A percentile compares a stretch with the other conserved stretches of the same genome.
These are phyloP conservation scores for Tipula helvola DNA, from an alignment of 2,888 invertebrate genomes.

Conservation along the genomic window DNA sequence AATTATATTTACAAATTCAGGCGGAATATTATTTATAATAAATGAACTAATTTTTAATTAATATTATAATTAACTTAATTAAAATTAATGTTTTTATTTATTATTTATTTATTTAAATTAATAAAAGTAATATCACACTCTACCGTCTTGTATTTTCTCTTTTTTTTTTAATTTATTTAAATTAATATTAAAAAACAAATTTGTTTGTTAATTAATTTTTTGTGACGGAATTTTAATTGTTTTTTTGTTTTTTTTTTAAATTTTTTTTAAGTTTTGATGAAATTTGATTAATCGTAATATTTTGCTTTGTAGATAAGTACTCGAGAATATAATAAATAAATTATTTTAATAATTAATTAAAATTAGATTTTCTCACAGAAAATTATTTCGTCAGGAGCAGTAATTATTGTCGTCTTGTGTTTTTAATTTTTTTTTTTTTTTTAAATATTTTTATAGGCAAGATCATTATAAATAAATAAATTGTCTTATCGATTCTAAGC, in stretches of 20 bases:
- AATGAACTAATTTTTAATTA: neutral
- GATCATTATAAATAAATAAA: neutral
- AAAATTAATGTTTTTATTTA: neutral
- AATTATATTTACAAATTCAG: neutral
- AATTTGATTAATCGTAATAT: slow-evolving; percentile 9
- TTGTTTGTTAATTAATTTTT: neutral
- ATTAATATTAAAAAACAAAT: neutral
- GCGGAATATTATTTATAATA: neutral
- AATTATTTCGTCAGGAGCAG: neutral
- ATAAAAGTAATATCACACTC: slow-evolving; percentile 19
- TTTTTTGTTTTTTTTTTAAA: neutral
- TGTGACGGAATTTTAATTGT: neutral
- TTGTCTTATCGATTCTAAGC: neutral
- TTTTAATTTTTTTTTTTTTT: neutral
- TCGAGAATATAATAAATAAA: neutral
- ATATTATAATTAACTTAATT: neutral
- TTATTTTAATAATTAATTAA: neutral
- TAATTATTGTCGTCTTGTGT: neutral
- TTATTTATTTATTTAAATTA: slow-evolving; percentile 12
- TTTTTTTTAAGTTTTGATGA: slow-evolving; percentile 11
- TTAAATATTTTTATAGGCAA: neutral
- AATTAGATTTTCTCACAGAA: slow-evolving; percentile 4
- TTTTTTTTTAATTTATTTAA: neutral
- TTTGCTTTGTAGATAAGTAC: neutral
- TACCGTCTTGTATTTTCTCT: slow-evolving; percentile 14